Evolutionary conservation across 2,797 vertebrate genomes (phyloP), one percentile per base, ranked within the genome.

Genomic region (Lutjanus argentimaculatus): DNA sequence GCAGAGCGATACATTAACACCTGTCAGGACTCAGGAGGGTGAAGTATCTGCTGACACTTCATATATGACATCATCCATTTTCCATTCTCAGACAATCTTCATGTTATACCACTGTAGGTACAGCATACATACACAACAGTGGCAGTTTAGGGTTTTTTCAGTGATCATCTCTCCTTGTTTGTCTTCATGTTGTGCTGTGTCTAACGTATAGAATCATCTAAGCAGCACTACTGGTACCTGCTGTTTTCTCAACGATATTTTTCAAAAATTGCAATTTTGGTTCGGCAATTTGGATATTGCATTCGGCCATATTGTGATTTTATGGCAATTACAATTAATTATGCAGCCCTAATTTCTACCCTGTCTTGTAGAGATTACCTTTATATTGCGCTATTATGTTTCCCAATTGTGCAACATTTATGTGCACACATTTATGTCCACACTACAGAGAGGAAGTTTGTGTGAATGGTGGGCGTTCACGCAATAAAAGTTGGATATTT

Each of bases 31-130:
- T 67, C 21, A 14, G 19, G 49, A 30, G 72, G 65, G 11, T 57
- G 13, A 75, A 42, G 43, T 15, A 58, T 22, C 58, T 53, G 0
- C 75, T 82, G 83, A 75, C 73, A 64, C 61, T 53, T 67, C 46
- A 46, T 9, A 51, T 67, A 71, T 49, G 10, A 56, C 69, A 72
- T 73, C 14, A 78, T 17, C 25, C 49, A 52, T 45, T 30, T 21
- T 59, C n/a, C 4, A 21, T 15, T 64, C 67, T 78, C 45, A 69
- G 64, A 70, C 51, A 64, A 43, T 22, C 12, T 77, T 78, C 43
- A 58, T 49, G 9, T 72, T 55, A 57, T n/a, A 63, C 66, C 30
- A 6, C 6, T 36, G 6, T 11, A 14, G 40, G 40, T 10, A 21
- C n/a, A n/a, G n/a, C n/a, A n/a, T n/a, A n/a, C 15, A 46, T 21